These are phyloP conservation scores for Leptodactylus fallax DNA, from an alignment of 2,797 vertebrate species.

Conservation along the genomic window DNA sequence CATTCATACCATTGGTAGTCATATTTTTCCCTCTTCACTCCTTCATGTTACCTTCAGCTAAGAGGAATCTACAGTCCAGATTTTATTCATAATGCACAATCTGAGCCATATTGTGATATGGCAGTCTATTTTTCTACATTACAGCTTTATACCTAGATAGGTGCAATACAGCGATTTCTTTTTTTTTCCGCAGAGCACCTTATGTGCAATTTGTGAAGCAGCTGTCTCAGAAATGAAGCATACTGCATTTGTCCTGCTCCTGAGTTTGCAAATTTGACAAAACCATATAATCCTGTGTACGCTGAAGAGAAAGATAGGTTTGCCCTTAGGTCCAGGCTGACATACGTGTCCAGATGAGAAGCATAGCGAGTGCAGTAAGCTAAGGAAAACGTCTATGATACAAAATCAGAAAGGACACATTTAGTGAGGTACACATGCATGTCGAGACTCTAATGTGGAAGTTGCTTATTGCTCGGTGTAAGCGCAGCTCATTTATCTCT, in stretches of 20 bases:
- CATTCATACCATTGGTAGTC: too few relatives aligned
- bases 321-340: not conserved
- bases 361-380: not conserved
- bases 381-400: not conserved
- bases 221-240: not conserved
- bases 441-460: conserved; percentile 27
- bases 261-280: not conserved
- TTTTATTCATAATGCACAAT: too few relatives aligned
- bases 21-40: too few relatives aligned
- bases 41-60: too few relatives aligned
- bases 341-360: conserved; percentile 4
- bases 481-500: conserved; percentile 58
- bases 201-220: not conserved
- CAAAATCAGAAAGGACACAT: conserved; percentile 27
- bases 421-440: conserved; percentile 42
- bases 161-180: not conserved
- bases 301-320: not conserved
- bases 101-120: too few relatives aligned
- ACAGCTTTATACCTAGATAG: too few relatives aligned
- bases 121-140: not conserved
- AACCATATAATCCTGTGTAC: not conserved
- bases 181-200: not conserved
- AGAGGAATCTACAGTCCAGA: too few relatives aligned
- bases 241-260: not conserved
- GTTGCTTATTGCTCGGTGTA: conserved; percentile 55